These are phyloP conservation scores for Uropetala carovei DNA, from an alignment of 2,888 invertebrate genomes.

Conservation along the genomic window DNA sequence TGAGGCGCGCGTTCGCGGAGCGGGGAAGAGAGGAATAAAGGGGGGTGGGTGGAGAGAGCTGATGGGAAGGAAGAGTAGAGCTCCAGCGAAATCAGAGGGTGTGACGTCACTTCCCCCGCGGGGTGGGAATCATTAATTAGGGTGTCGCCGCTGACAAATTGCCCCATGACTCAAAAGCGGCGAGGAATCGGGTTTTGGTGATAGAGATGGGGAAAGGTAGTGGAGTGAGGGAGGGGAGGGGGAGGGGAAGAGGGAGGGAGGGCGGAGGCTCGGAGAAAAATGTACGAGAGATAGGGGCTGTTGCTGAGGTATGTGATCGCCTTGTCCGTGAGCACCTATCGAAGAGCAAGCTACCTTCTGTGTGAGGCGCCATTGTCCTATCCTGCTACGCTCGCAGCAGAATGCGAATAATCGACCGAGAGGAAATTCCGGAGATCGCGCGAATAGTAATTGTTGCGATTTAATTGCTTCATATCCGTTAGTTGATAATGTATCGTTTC, in stretches of 20 bases:
- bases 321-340: neutral
- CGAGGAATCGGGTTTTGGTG: neutral
- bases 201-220: neutral
- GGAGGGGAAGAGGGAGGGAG: neutral
- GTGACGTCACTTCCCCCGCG: constrained; percentile 44
- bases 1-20: neutral
- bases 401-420: neutral
- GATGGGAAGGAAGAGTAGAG: neutral
- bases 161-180: constrained; percentile 34
- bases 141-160: constrained; percentile 43
- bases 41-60: neutral
- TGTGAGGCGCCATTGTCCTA: neutral
- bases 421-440: too few species aligned
- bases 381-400: neutral
- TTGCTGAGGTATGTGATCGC: neutral
- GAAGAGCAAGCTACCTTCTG: neutral
- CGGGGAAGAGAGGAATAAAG: neutral
- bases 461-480: too few species aligned
- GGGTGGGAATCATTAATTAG: constrained; percentile 49
- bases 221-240: neutral
- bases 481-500: too few species aligned
- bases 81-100: neutral
- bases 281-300: neutral
- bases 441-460: too few species aligned
- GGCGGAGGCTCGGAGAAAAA: neutral